Conservation (phyloP, 2,797 vertebrate species). For the Atherinosoma microstoma region DNA sequence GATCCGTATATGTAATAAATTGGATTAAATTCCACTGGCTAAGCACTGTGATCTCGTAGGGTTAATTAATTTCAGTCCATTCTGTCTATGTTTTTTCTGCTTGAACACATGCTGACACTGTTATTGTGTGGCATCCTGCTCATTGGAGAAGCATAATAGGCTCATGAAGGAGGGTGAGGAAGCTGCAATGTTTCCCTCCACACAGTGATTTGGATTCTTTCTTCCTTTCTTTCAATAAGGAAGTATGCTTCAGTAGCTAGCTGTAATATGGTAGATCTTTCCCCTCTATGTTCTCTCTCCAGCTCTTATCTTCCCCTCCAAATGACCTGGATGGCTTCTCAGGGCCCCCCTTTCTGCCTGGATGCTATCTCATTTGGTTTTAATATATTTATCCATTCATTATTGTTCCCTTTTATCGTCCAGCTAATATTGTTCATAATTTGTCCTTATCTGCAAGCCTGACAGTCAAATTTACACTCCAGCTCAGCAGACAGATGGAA, state of each 20-base stretch:
- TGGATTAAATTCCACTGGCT: constrained; percentile 82
- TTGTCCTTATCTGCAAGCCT: constrained; percentile 82
- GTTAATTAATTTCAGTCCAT: constrained; percentile 86
- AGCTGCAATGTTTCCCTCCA: constrained; percentile 65
- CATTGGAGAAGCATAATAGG: constrained; percentile 75
- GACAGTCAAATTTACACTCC: constrained; percentile 81
- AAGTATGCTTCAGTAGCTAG: constrained; percentile 68
- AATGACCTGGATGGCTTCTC: constrained; percentile 77
- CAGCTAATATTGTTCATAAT: constrained; percentile 85
- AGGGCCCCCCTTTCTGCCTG: constrained; percentile 74
- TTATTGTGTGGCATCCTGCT: constrained; percentile 77
- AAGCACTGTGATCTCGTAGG: constrained; percentile 80
- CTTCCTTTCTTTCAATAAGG: constrained; percentile 62
- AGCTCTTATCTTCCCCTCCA: constrained; percentile 77
- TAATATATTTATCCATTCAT: constrained; percentile 84
- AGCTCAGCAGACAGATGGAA: constrained; percentile 79
- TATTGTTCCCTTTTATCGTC: constrained; percentile 82
- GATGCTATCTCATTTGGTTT: constrained; percentile 82
- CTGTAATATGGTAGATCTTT: constrained; percentile 70
- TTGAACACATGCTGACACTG: constrained; percentile 81
- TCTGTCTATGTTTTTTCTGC: constrained; percentile 82
- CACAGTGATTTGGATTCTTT: constrained; percentile 73
- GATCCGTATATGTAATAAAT: constrained; percentile 82
- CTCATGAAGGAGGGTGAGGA: constrained; percentile 63
- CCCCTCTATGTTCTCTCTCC: constrained; percentile 55